Conservation (phyloP, 2,113 vertebrate species). For the Etia nguti region DNA sequence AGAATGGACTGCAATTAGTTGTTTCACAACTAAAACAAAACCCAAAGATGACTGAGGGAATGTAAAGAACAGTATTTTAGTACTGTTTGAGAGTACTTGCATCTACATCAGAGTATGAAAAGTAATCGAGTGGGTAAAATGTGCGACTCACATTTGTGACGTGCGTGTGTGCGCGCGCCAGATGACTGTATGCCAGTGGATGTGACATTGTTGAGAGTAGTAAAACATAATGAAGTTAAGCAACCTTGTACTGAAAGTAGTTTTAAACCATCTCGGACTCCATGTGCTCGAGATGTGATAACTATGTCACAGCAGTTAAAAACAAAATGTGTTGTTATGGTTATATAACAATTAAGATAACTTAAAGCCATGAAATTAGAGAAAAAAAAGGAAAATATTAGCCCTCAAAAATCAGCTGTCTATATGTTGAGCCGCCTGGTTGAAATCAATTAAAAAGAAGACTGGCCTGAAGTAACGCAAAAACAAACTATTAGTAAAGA, state of each 20-base stretch:
- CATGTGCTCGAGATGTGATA: background rate
- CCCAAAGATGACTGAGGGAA: slow-evolving; percentile 27
- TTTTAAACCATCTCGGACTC: background rate
- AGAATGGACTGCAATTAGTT: slow-evolving; percentile 54
- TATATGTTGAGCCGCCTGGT: background rate
- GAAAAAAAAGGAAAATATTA: background rate
- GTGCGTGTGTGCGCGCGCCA: background rate
- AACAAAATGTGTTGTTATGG: background rate
- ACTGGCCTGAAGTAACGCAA: slow-evolving; percentile 2
- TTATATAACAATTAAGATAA: background rate
- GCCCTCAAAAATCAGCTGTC: slow-evolving; percentile 20
- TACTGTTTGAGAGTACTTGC: slow-evolving; percentile 8
- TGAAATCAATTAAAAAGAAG: background rate
- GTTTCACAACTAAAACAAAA: slow-evolving; percentile 23
- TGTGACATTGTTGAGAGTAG: slow-evolving; percentile 26
- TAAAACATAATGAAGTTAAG: background rate
- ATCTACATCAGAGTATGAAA: slow-evolving; percentile 1
- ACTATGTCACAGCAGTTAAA: background rate
- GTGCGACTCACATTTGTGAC: background rate
- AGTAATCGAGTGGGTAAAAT: background rate
- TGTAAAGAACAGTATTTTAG: slow-evolving; percentile 22
- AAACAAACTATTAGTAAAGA: background rate
- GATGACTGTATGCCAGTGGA: background rate
- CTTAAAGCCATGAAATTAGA: background rate
- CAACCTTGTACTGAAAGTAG: background rate